Evolutionary conservation across 2,113 vertebrate genomes (phyloP), one percentile per base, ranked within the genome.

Genomic region (Phainopepla nitens): DNA sequence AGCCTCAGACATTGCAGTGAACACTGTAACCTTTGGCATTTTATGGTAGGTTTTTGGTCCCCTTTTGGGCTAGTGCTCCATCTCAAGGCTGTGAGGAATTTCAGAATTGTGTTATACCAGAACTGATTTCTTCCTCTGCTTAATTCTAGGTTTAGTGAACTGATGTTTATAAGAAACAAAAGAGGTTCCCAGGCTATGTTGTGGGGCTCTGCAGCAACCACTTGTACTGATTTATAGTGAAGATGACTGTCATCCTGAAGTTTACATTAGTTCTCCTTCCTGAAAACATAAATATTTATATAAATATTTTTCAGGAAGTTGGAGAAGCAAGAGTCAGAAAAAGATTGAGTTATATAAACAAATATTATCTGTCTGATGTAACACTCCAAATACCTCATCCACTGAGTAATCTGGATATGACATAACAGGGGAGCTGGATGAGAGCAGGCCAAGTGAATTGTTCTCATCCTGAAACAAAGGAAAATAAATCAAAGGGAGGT

Each of bases 391-490:
- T 66, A 64, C 44, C 53, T 87, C 73, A 41, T 76, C 23, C 53
- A 6, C 61, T 93, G 87, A 90, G 88, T 84, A 39, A 81, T 84
- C 62, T 89, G 93, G 91, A 76, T 60, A 17, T 90, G 89, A 94
- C 39, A 33, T 82, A 76, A 87, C 2, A 13, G 61, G 47, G 51
- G 57, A 94, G 53, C 58, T 50, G 64, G 71, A 9, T 25, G 10
- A 57, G 83, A 71, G 66, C 42, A 0, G 23, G 62, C 61, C 56
- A 51, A 86, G 49, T 35, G 68, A 62, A 72, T 27, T 14, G 65
- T 96, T 95, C 91, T 96, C 93, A 92, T 57, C 62, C 78, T 6
- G 15, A 77, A 87, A 91, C 90, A 90, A 87, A 86, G 86, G 82
- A 64, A 61, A 90, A 51, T 22, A 54, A 62, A 68, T 56, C 35